Percentiles rank a stretch among this genome's conserved stretches.
Conservation (phyloP, 2,888 invertebrate species). For the Pherbina coryleti region DNA sequence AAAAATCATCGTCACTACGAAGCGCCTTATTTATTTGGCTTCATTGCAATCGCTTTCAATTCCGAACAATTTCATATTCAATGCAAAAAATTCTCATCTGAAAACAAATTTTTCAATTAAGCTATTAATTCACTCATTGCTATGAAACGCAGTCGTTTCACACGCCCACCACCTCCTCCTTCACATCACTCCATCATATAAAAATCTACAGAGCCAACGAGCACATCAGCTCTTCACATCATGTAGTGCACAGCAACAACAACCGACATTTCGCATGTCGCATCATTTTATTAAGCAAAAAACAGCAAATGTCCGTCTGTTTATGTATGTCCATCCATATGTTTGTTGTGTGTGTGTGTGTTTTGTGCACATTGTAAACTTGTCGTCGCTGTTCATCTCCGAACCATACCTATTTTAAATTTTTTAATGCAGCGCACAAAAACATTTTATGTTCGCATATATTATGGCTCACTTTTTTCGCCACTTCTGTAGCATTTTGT, state of each 20-base stretch:
- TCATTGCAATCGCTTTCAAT: neutral
- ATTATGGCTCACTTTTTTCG: neutral
- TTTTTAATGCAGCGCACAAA: neutral
- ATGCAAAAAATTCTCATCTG: slow-evolving; percentile 57
- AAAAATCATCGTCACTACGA: neutral
- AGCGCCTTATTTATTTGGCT: neutral
- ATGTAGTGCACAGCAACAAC: neutral
- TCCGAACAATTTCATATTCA: slow-evolving; percentile 1
- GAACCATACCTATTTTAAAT: neutral
- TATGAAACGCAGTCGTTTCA: slow-evolving; percentile 37
- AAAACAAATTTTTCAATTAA: slow-evolving; percentile 68
- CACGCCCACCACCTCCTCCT: slow-evolving; percentile 4
- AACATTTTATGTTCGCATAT: neutral
- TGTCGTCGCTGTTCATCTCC: slow-evolving; percentile 49
- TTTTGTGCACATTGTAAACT: slow-evolving; percentile 50
- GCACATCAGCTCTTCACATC: slow-evolving; percentile 39
- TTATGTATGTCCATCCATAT: slow-evolving; percentile 15
- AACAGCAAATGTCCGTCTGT: slow-evolving; percentile 25
- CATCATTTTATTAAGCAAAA: slow-evolving; percentile 65
- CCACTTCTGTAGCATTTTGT: neutral
- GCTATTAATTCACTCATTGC: slow-evolving; percentile 64
- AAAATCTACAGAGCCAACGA: too few species aligned
- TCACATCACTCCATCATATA: too few species aligned
- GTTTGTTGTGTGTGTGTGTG: neutral
- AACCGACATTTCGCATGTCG: slow-evolving; percentile 61